phyloP scores from a whole-genome alignment of 2,888 invertebrate genomes.

The Athalia cordata region DNA sequence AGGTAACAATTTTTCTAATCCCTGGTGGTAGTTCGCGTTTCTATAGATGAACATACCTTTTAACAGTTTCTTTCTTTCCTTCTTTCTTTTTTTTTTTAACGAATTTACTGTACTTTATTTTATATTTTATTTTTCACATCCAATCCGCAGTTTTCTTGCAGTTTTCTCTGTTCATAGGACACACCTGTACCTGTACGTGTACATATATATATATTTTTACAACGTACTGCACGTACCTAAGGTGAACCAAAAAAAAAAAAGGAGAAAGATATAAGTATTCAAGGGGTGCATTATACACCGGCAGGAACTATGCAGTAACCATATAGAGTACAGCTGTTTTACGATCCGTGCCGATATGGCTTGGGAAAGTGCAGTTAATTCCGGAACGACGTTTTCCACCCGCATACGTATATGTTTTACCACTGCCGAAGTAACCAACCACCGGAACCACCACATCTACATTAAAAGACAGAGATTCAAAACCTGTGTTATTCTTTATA shows the following conservation, averaged over 20 bases:
- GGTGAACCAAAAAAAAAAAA: neutral
- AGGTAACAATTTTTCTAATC: too few species aligned
- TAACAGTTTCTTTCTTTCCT: neutral
- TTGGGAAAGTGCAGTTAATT: slow-evolving; percentile 1
- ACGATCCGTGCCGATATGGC: neutral
- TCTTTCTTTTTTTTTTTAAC: neutral
- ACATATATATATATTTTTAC: too few species aligned
- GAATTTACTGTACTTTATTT: neutral
- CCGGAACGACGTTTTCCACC: neutral
- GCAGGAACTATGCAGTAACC: too few species aligned
- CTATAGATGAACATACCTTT: neutral
- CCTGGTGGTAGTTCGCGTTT: neutral
- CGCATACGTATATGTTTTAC: too few species aligned
- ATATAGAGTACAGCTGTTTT: neutral
- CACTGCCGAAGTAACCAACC: too few species aligned
- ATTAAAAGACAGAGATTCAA: too few species aligned
- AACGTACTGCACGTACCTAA: neutral
- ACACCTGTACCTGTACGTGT: too few species aligned
- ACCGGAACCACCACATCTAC: too few species aligned
- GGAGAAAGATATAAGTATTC: too few species aligned
- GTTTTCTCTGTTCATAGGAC: neutral
- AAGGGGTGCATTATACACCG: too few species aligned
- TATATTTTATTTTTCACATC: neutral
- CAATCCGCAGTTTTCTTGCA: neutral
- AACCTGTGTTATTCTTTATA: too few species aligned